These are phyloP conservation scores for Volucella inanis DNA, from an alignment of 2,888 invertebrate genomes.

Conservation along the genomic window DNA sequence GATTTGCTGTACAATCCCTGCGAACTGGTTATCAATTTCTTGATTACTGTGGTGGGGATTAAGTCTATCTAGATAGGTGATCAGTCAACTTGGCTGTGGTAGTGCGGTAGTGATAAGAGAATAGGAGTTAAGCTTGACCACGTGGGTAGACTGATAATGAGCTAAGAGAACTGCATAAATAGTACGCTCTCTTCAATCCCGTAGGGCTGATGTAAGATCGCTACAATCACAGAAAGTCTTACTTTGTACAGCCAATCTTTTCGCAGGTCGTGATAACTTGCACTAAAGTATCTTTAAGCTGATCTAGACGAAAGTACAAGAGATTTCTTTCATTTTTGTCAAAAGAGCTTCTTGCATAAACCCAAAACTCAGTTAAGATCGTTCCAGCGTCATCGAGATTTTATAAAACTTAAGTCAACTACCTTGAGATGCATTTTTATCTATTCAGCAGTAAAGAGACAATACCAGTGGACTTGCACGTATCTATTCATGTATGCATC, in stretches of 20 bases:
- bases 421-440: slow-evolving; percentile 14
- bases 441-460: neutral
- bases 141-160: slow-evolving; percentile 53
- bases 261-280: neutral
- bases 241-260: neutral
- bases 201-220: slow-evolving; percentile 19
- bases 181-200: slow-evolving; percentile 24
- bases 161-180: slow-evolving; percentile 17
- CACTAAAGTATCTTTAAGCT: no score
- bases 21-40: neutral
- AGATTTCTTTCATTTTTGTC: no score
- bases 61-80: neutral
- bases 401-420: slow-evolving; percentile 23
- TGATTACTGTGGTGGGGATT: neutral
- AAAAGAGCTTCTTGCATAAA: neutral
- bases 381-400: no score
- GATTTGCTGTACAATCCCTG: neutral
- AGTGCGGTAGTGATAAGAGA: slow-evolving; percentile 33
- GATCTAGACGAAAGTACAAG: no score
- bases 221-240: neutral
- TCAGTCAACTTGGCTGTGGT: neutral
- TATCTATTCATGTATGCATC: slow-evolving; percentile 14
- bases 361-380: neutral
- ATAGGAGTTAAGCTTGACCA: slow-evolving; percentile 30
- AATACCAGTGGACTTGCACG: neutral